Evolutionary conservation across 2,797 vertebrate species (phyloP), one percentile per base, ranked within the genome.

Genomic region (Tamandua tetradactyla): DNA sequence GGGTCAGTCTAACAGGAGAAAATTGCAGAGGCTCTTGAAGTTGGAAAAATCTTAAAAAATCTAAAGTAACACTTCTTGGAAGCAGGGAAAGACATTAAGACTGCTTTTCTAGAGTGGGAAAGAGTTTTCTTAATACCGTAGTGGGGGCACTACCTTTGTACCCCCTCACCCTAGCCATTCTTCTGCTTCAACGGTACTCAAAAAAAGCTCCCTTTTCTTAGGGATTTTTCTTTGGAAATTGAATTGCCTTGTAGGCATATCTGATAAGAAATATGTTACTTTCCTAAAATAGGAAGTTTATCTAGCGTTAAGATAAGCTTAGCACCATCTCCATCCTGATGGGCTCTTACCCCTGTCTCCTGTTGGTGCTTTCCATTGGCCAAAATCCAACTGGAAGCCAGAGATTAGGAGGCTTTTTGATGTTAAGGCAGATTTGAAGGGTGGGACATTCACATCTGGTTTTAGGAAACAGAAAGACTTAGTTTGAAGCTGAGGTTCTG

Each of bases 131-230:
- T 44, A 57, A 37, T n/a, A 8, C 14, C 18, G 13, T 0, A 5
- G 42, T 5, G 11, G 62, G 18, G 18, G 14, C 2, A 23, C 8
- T 20, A 3, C 15, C 37, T 57, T 23, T 22, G 47, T 10, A 83
- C 2, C 22, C 2, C 5, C 5, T 1, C 12, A 22, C 47, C 25
- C 0, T 0, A n/a, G 44, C 20, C n/a, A 15, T 32, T 44, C 71
- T 71, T 87, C 27, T 35, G 25, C 20, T 44, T 35, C 10, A 27
- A 76, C 61, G n/a, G 15, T 37, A 32, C 14, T 79, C 23, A n/a
- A 88, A 11, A 11, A 62, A 40, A 59, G 42, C 20, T 30, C 17
- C 79, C 23, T 69, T 66, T 82, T 47, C 42, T 20, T 61, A 44
- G 40, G 57, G 37, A 35, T 64, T 4, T 52, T 14, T 17, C 69